phyloP scores from a whole-genome alignment of 2,888 invertebrate species.

The Uloborus plumipes region DNA sequence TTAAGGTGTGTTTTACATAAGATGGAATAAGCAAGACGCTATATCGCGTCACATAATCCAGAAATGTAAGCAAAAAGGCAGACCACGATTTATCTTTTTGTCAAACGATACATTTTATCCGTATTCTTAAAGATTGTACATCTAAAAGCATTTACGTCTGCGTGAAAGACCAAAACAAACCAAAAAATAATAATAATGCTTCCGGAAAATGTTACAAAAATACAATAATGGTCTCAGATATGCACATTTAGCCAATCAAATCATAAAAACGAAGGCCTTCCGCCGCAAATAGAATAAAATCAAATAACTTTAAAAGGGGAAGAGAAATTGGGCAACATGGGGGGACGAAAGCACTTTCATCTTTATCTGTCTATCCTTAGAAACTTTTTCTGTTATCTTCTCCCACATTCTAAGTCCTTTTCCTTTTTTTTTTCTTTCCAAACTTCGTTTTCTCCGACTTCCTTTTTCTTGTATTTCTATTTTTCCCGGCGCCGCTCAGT shows the following conservation, averaged over 20 bases:
- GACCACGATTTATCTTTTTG: no score
- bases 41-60: no score
- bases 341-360: conserved; percentile 1
- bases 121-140: no score
- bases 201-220: no score
- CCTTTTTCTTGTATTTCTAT: not conserved
- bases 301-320: not conserved
- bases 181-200: no score
- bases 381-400: conserved; percentile 19
- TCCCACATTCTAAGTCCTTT: not conserved
- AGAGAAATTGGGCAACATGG: not conserved
- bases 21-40: no score
- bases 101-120: no score
- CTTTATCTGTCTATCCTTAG: conserved; percentile 14
- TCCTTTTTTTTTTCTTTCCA: not conserved
- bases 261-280: conserved; percentile 28
- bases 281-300: not conserved
- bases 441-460: not conserved
- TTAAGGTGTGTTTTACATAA: no score
- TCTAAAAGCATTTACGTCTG: no score
- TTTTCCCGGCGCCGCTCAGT: not conserved
- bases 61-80: no score
- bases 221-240: conserved; percentile 10
- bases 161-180: no score
- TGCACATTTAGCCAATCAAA: conserved; percentile 15